Percentiles rank a stretch among this genome's conserved stretches.
phyloP scores from a whole-genome alignment of 1,140 invertebrate species.

The Tetramorium parvispinum region DNA sequence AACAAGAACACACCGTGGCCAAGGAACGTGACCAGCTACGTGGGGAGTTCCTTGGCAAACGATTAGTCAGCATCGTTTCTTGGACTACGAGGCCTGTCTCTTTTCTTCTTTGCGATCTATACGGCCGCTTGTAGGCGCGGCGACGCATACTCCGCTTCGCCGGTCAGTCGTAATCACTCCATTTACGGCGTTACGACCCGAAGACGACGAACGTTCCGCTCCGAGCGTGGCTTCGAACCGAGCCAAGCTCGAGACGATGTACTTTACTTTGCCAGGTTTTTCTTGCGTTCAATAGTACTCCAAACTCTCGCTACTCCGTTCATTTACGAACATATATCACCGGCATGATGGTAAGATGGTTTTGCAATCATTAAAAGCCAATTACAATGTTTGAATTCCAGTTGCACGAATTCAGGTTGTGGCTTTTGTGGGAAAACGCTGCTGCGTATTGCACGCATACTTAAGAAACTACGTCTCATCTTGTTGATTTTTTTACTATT shows the following conservation, averaged over 20 bases:
- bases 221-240: not conserved
- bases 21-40: conserved; percentile 1
- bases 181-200: conserved; percentile 45
- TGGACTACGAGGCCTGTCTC: conserved; percentile 8
- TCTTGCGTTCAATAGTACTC: not conserved
- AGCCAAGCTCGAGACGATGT: not conserved
- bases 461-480: not conserved
- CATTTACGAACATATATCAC: not conserved
- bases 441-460: not conserved
- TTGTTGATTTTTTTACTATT: not conserved
- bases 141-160: conserved; percentile 9
- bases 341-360: not conserved
- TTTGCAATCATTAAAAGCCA: not conserved
- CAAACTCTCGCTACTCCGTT: not conserved
- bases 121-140: conserved; percentile 16
- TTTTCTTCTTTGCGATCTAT: conserved; percentile 26
- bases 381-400: conserved; percentile 2
- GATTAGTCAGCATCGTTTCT: conserved; percentile 41
- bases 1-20: not conserved
- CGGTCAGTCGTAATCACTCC: conserved; percentile 38
- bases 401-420: not conserved
- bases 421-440: not conserved
- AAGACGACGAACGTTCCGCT: conserved; percentile 19
- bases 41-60: not conserved
- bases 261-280: not conserved